A percentile compares a stretch with the other conserved stretches of the same genome.
Conservation (phyloP, 2,888 invertebrate species). For the Pseudococcus jackbeardsleyi region DNA sequence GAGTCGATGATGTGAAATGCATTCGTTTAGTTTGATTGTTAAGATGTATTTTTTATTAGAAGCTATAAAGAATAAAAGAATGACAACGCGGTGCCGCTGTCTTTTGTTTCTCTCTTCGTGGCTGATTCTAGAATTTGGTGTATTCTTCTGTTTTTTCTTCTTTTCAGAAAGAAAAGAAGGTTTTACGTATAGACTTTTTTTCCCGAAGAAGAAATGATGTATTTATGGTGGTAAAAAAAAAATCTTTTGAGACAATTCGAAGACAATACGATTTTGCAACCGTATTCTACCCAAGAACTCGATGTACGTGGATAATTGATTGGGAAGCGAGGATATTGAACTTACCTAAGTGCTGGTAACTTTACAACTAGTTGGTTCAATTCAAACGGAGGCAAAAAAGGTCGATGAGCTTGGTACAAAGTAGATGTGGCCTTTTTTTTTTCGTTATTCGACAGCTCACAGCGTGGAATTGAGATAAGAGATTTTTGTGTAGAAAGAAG, state of each 20-base stretch:
- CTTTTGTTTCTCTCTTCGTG: slow-evolving; percentile 14
- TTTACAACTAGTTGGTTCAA: too few relatives aligned
- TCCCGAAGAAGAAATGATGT: neutral
- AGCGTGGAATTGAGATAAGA: neutral
- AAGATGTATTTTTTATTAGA: slow-evolving; percentile 27
- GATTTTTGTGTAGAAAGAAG: neutral
- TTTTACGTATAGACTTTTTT: neutral
- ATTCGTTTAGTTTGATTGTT: neutral
- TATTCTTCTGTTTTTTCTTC: too few relatives aligned
- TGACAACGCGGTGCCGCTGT: slow-evolving; percentile 27
- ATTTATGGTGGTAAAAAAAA: neutral
- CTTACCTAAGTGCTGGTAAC: neutral
- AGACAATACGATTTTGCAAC: slow-evolving; percentile 21
- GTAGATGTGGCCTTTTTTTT: neutral
- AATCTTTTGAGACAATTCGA: neutral
- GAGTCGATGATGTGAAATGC: slow-evolving; percentile 24
- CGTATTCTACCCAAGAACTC: neutral
- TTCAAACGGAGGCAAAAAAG: neutral
- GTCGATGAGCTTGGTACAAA: neutral
- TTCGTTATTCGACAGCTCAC: neutral
- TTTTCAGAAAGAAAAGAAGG: too few relatives aligned
- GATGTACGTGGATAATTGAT: neutral
- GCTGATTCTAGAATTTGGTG: neutral
- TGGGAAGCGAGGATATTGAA: neutral
- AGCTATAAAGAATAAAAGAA: slow-evolving; percentile 3